Evolutionary conservation across 1,140 invertebrate species (phyloP).

Genomic region (Riptortus pedestris): DNA sequence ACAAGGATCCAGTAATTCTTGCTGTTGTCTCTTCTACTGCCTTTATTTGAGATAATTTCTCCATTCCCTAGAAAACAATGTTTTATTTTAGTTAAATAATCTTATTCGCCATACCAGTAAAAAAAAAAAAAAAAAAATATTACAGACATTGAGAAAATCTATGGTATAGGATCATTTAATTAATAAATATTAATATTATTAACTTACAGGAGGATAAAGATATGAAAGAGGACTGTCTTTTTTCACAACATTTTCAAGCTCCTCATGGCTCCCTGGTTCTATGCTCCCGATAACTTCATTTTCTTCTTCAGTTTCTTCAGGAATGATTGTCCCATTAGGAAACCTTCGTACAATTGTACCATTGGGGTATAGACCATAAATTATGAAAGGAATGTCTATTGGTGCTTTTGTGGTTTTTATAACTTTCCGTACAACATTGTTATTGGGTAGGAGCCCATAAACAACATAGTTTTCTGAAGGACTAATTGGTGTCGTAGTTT

Average conservation of each 20-base stretch:
- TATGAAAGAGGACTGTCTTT: conserved; percentile 27
- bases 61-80: too few relatives aligned
- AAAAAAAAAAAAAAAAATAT: too few relatives aligned
- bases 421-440: conserved; percentile 28
- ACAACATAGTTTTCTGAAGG: conserved; percentile 26
- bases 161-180: too few relatives aligned
- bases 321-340: conserved; percentile 32
- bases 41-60: too few relatives aligned
- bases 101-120: too few relatives aligned
- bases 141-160: too few relatives aligned
- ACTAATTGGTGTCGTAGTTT: conserved; percentile 6
- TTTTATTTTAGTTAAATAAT: too few relatives aligned
- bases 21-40: too few relatives aligned
- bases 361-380: conserved; percentile 33
- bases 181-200: background rate
- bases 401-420: conserved; percentile 24
- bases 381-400: conserved; percentile 30
- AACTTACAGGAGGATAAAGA: conserved; percentile 25
- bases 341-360: conserved; percentile 32
- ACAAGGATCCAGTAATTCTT: background rate
- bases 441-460: conserved; percentile 31
- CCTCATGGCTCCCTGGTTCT: conserved; percentile 23
- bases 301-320: conserved; percentile 31
- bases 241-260: conserved; percentile 27
- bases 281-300: conserved; percentile 31